phyloP scores from a whole-genome alignment of 2,797 vertebrate genomes.

The Eptatretus atami region DNA sequence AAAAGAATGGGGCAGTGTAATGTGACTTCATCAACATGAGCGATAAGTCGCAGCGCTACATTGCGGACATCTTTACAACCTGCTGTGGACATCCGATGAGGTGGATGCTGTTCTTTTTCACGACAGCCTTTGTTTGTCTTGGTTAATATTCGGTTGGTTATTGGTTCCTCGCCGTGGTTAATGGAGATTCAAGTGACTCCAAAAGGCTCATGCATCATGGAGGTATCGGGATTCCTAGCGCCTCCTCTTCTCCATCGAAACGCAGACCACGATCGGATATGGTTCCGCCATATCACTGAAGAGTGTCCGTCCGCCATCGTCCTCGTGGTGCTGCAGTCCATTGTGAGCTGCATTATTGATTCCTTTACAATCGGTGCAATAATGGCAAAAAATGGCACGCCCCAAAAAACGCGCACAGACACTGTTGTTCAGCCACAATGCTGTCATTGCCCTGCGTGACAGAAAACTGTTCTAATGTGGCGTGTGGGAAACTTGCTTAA shows the following conservation, averaged over 20 bases:
- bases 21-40: conserved; percentile 73
- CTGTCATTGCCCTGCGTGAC: conserved; percentile 75
- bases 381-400: conserved; percentile 99
- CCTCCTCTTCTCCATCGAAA: conserved; percentile 92
- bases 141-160: conserved; percentile 87
- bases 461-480: conserved; percentile 91
- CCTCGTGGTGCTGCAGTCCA: conserved; percentile 91
- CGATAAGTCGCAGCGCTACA: conserved; percentile 69
- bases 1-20: conserved; percentile 96
- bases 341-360: conserved; percentile 87
- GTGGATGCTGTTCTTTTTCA: conserved; percentile 94
- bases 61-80: conserved; percentile 89
- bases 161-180: conserved; percentile 73
- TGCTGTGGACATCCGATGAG: conserved; percentile 95
- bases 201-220: conserved; percentile 36
- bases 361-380: conserved; percentile 92
- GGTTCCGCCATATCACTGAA: conserved; percentile 75
- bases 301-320: conserved; percentile 77
- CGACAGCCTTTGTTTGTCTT: conserved; percentile 72
- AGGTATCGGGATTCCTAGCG: conserved; percentile 72
- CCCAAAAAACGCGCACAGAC: conserved; percentile 94
- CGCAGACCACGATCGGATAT: conserved; percentile 88
- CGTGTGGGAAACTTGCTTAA: conserved; percentile 74
- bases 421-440: conserved; percentile 68
- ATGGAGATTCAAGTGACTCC: conserved; percentile 36